These are phyloP conservation scores for Caiman crocodilus DNA, from an alignment of 2,797 vertebrate genomes.

Conservation along the genomic window DNA sequence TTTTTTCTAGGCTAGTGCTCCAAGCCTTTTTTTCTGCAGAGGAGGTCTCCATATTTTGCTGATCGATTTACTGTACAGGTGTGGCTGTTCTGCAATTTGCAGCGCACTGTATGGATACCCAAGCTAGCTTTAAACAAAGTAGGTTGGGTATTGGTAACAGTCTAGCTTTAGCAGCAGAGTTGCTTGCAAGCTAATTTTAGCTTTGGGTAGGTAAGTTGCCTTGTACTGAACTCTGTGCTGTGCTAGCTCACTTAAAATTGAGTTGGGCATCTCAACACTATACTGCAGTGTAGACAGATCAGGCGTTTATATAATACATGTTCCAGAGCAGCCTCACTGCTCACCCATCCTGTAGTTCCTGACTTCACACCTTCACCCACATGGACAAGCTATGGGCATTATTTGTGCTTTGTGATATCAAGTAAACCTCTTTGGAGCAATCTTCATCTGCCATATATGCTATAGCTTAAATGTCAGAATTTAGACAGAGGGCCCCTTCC, in stretches of 20 bases:
- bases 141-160: no score
- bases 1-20: neutral
- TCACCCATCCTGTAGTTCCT: neutral
- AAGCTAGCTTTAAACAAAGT: neutral
- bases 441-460: neutral
- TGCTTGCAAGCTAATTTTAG: no score
- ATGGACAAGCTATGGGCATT: neutral
- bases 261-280: neutral
- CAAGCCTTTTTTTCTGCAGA: neutral
- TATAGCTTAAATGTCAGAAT: accelerated
- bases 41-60: neutral
- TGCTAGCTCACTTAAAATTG: neutral
- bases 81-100: neutral
- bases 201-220: neutral
- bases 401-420: neutral
- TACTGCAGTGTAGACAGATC: neutral
- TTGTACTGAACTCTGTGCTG: neutral
- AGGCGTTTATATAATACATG: no score
- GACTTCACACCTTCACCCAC: neutral
- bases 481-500: neutral
- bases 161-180: no score
- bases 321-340: no score
- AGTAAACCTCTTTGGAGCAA: neutral
- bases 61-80: neutral
- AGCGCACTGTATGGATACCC: neutral